These are phyloP conservation scores for Ectobius pallidus DNA, from an alignment of 2,888 invertebrate species.

Conservation along the genomic window DNA sequence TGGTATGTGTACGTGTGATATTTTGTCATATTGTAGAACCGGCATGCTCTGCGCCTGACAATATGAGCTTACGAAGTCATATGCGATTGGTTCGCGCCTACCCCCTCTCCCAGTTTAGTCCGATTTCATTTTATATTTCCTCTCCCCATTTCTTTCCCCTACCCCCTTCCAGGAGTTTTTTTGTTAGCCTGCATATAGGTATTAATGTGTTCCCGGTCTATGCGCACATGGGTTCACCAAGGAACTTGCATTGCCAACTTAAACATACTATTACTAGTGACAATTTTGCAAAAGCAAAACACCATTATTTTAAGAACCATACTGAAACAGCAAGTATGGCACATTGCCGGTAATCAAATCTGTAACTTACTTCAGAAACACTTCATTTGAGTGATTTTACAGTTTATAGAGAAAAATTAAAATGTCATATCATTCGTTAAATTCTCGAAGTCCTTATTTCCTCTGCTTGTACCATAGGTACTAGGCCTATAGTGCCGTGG, in stretches of 20 bases:
- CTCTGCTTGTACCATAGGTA: too few species aligned
- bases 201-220: constrained; percentile 9
- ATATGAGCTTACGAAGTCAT: constrained; percentile 16
- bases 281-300: too few species aligned
- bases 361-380: too few species aligned
- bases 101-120: not conserved
- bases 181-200: not conserved
- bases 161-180: not conserved
- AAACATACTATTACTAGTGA: not conserved
- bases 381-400: too few species aligned
- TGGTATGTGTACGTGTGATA: constrained; percentile 17
- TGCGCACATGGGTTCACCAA: constrained; percentile 6
- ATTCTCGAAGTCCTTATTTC: too few species aligned
- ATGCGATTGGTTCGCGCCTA: constrained; percentile 5
- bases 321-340: too few species aligned
- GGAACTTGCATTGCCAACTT: not conserved
- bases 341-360: too few species aligned
- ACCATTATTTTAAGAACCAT: too few species aligned
- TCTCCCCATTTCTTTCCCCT: not conserved
- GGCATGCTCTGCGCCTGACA: constrained; percentile 17
- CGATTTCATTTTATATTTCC: not conserved
- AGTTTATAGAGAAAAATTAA: too few species aligned
- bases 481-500: too few species aligned
- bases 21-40: not conserved
- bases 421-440: too few species aligned